Evolutionary conservation across 2,113 vertebrate genomes (phyloP).

Genomic region (Xiphophorus maculatus): DNA sequence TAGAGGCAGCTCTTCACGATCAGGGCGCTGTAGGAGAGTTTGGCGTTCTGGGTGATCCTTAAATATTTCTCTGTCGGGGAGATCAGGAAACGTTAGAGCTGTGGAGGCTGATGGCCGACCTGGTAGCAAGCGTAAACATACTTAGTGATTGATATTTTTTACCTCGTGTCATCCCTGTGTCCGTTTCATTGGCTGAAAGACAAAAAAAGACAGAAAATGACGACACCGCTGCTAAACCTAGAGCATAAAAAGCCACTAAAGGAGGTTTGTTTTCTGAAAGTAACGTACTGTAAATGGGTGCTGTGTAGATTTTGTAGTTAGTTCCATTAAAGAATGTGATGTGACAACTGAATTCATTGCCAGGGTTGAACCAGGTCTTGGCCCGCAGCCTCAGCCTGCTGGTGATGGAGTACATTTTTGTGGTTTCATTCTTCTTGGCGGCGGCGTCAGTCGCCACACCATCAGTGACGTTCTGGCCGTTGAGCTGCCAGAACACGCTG

Average conservation of each 20-base stretch:
- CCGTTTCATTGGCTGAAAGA: neutral
- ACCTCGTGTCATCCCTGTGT: neutral
- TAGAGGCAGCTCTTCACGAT: slow-evolving; percentile 67
- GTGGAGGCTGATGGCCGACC: neutral
- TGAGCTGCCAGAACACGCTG: slow-evolving; percentile 78
- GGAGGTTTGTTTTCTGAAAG: neutral
- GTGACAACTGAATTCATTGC: slow-evolving; percentile 75
- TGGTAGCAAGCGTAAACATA: neutral
- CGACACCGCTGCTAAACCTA: neutral
- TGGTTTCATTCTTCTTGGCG: rapidly evolving
- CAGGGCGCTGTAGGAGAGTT: slow-evolving; percentile 53
- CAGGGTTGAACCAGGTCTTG: slow-evolving; percentile 67
- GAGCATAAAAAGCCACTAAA: neutral
- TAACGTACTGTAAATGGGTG: neutral
- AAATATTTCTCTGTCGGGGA: slow-evolving; percentile 43
- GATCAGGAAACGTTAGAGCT: neutral
- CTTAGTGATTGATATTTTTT: slow-evolving; percentile 10
- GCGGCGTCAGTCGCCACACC: slow-evolving; percentile 78
- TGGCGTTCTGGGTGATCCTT: slow-evolving; percentile 26
- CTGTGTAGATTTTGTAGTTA: rapidly evolving
- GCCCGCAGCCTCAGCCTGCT: slow-evolving; percentile 83
- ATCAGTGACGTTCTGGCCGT: rapidly evolving
- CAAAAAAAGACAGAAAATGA: neutral
- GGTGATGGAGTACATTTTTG: slow-evolving; percentile 75
- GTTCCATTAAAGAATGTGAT: slow-evolving; percentile 68